phyloP scores from a whole-genome alignment of 1,140 invertebrate genomes.

The Maconellicoccus hirsutus region DNA sequence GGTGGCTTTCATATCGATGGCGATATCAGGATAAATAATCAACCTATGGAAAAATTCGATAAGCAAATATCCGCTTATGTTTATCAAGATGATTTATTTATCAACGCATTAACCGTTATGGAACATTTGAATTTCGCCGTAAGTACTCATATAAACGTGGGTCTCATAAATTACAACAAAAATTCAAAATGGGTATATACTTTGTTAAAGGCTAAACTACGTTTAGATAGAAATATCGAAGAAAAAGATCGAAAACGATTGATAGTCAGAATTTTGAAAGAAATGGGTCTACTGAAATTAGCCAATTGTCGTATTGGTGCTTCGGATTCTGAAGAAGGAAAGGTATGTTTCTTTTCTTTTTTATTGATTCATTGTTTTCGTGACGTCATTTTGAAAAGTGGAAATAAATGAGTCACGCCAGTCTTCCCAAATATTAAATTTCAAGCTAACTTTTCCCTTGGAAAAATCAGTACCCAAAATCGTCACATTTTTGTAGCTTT shows the following conservation, averaged over 20 bases:
- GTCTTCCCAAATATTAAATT: too few species aligned
- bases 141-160: slow-evolving; percentile 26
- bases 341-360: neutral
- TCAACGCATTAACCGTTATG: slow-evolving; percentile 69
- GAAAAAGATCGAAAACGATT: slow-evolving; percentile 45
- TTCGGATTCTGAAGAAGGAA: slow-evolving; percentile 3
- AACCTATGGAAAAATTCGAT: neutral
- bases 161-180: neutral
- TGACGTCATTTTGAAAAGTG: too few species aligned
- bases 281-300: slow-evolving; percentile 60
- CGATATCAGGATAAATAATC: slow-evolving; percentile 16
- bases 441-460: too few species aligned
- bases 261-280: slow-evolving; percentile 54
- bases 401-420: too few species aligned
- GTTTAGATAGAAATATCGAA: slow-evolving; percentile 55
- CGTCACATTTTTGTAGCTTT: too few species aligned
- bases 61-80: slow-evolving; percentile 72
- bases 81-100: slow-evolving; percentile 86
- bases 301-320: slow-evolving; percentile 61
- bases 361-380: neutral
- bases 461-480: too few species aligned
- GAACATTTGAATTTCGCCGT: slow-evolving; percentile 88
- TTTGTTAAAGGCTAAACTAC: slow-evolving; percentile 55
- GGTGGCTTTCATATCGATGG: slow-evolving; percentile 12
- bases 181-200: neutral